Percentiles rank a stretch among this genome's conserved stretches.
These are phyloP conservation scores for Chionis minor DNA, from an alignment of 2,113 vertebrate genomes.

Conservation along the genomic window DNA sequence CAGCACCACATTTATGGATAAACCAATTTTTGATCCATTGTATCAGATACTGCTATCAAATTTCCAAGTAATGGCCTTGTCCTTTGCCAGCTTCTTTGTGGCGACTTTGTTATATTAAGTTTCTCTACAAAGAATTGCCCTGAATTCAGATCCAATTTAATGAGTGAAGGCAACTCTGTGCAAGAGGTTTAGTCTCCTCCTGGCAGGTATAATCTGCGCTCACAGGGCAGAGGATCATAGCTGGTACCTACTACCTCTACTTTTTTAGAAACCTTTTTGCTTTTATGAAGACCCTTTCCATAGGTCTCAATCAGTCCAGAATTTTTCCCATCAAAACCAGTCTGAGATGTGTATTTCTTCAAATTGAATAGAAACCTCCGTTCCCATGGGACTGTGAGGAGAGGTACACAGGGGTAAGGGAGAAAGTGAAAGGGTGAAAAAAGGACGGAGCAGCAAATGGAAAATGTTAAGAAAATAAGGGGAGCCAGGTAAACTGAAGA, in stretches of 20 bases:
- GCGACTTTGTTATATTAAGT: not conserved
- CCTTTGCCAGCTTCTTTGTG: not conserved
- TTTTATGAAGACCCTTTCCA: not conserved
- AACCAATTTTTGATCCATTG: conserved; percentile 5
- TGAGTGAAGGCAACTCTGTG: not conserved
- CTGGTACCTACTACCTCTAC: not conserved
- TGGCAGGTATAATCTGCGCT: not conserved
- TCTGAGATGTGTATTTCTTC: conserved; percentile 10
- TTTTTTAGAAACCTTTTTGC: not conserved
- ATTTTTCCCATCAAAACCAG: not conserved
- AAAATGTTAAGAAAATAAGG: conserved; percentile 9
- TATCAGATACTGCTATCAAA: not conserved
- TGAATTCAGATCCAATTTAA: conserved; percentile 10
- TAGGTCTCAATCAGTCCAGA: not conserved
- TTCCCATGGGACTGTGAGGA: not conserved
- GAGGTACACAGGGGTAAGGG: not conserved
- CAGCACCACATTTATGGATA: not conserved
- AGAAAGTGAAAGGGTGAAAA: conserved; percentile 6
- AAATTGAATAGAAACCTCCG: not conserved
- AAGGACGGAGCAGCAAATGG: not conserved
- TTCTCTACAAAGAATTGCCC: not conserved
- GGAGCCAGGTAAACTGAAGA: not conserved
- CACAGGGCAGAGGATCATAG: not conserved
- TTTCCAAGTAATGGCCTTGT: not conserved
- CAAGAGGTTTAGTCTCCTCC: not conserved